Evolutionary conservation across 2,113 vertebrate species (phyloP), one percentile per base, ranked within the genome.

Genomic region (Myocastor coypus): DNA sequence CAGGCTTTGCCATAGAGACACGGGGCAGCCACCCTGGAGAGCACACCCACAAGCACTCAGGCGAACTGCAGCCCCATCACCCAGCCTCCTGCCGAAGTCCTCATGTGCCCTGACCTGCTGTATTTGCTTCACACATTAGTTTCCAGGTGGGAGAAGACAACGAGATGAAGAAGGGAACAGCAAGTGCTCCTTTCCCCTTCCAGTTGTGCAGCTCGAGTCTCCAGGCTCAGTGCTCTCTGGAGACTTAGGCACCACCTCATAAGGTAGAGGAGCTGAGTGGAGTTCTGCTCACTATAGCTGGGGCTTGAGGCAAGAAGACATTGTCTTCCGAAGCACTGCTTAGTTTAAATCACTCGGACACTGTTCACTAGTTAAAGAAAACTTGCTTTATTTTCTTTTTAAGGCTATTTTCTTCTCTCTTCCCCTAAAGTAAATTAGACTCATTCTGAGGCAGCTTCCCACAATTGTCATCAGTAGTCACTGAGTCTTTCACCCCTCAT

Each of bases 1-100:
- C 78, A 94, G 94, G 63, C 91, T 97, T 92, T 80, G 84, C 96
- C 91, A 34, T 6, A 96, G 88, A 97, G 86, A 92, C 11, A 7
- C 0, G 0, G 90, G 94, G 88, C 68, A 20, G 73, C 52, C 34
- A 50, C 55, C 61, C 94, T 77, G 1, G 0, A 92, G 87, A 13
- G 68, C 85, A n/a, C 16, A 16, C 16, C 69, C 16, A 3, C 0
- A 52, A 77, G 66, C 37, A 37, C 64, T 71, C 5, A 1, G 94
- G 71, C 26, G 69, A 85, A 80, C 22, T n/a, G 69, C 20, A 32
- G 24, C 26, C 57, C 92, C 22, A 4, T n/a, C 78, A 63, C 82
- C 59, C 82, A 71, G 26, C 3, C 61, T 91, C 22, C 32, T 10
- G 64, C 32, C 34, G 5, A 32, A 57, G 37, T 37, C 32, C 50